phyloP scores from a whole-genome alignment of 2,888 invertebrate genomes.

The Iselma pallidipennis region DNA sequence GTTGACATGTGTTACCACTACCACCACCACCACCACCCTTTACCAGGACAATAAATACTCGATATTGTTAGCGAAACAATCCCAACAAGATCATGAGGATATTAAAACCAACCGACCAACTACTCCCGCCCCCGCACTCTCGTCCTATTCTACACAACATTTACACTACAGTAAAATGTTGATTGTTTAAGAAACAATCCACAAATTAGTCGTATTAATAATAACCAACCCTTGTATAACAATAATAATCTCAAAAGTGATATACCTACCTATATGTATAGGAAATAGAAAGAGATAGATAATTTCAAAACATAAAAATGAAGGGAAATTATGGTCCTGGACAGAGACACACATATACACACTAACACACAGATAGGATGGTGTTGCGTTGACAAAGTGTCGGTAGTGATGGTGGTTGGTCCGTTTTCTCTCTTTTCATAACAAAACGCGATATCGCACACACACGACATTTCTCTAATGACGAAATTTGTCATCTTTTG shows the following conservation, averaged over 20 bases:
- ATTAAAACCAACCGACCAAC: neutral
- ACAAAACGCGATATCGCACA: slow-evolving; percentile 43
- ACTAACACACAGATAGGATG: too few species aligned
- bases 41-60: slow-evolving; percentile 14
- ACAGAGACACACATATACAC: too few species aligned
- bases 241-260: too few species aligned
- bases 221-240: too few species aligned
- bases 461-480: slow-evolving; percentile 48
- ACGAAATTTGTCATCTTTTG: slow-evolving; percentile 50
- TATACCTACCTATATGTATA: too few species aligned
- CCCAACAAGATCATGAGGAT: neutral
- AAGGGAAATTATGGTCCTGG: slow-evolving; percentile 46
- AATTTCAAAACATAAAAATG: slow-evolving; percentile 47
- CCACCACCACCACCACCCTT: neutral
- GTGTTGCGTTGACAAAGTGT: slow-evolving; percentile 42
- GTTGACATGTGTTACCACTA: slow-evolving; percentile 18
- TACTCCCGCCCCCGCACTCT: too few species aligned
- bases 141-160: too few species aligned
- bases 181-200: neutral
- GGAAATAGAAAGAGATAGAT: too few species aligned
- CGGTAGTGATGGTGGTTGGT: neutral
- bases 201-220: too few species aligned
- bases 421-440: slow-evolving; percentile 28
- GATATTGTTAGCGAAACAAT: slow-evolving; percentile 5
- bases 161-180: too few species aligned